Base-by-base conservation (phyloP, 1,140 invertebrate genomes). In the Drosophila sechellia region DNA sequence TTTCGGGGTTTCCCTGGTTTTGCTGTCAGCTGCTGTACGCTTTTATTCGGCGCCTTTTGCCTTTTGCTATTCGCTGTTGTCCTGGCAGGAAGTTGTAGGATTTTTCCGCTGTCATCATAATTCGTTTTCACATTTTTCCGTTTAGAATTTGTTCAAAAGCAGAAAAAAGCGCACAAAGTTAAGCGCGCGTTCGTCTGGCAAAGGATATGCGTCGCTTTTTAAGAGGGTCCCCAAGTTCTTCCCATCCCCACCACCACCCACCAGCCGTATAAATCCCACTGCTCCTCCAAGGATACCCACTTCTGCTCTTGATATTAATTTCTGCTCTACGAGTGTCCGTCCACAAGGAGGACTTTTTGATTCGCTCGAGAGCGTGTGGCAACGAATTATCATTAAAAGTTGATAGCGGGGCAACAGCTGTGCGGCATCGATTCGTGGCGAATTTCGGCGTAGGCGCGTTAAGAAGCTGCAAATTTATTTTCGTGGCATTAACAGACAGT, bases 101-200 rank as follows among this genome's bases (percentile, higher is more conserved):
- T 89, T 89, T 89, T 89, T 89, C 84, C 84, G 84, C 84, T 90
- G 85, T 89, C 84, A 89, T 89, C 84, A 89, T 89, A 89, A 89
- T 89, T 89, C 84, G 85, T 84, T 89, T 89, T 89, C 79, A 83
- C 80, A 89, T 83, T 89, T 70, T 87, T 90, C 84, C 84, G 84
- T 78, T 89, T 90, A 89, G 79, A 89, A 89, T 89, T 89, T 89
- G 85, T 84, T 87, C 79, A 89, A 80, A 64, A 69, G 60, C 64
- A 68, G 64, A 80, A 85, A 71, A 59, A 71, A 65, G 52, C 43
- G 34, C 39, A 40, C 35, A 66, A 80, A 77, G 73, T 70, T 77
- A 48, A 45, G 49, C 50, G 56, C 70, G 84, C 79, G 84, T 83
- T 83, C 66, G 76, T 64, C 79, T 73, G 79, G 79, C 84, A 89